Conservation (phyloP, 2,113 vertebrate species). For the Proteles cristata region DNA sequence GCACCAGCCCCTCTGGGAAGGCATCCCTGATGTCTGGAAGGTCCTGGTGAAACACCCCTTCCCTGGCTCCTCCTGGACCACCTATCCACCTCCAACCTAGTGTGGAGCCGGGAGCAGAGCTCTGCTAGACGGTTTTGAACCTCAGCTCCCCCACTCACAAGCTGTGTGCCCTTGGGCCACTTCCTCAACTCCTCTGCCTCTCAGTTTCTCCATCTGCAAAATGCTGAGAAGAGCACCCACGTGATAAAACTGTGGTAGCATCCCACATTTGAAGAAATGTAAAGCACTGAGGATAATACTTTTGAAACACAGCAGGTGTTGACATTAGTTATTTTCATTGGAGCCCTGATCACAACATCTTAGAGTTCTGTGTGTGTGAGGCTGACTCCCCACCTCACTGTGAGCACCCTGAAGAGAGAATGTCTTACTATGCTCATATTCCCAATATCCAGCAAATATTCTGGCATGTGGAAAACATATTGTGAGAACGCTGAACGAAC, state of each 20-base stretch:
- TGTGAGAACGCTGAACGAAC: neutral
- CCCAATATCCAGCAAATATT: neutral
- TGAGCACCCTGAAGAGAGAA: neutral
- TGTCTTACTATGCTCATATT: neutral
- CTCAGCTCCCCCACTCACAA: neutral
- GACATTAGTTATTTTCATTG: neutral
- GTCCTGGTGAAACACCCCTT: neutral
- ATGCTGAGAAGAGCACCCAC: neutral
- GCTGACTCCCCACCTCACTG: neutral
- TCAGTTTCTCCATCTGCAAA: neutral
- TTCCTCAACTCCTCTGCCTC: neutral
- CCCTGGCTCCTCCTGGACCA: fast-evolving
- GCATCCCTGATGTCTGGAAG: fast-evolving
- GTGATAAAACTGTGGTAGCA: neutral
- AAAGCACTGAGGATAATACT: neutral
- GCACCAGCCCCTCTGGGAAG: neutral
- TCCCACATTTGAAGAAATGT: neutral
- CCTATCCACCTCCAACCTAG: neutral
- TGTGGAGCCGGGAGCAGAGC: neutral
- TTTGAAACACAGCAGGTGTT: neutral
- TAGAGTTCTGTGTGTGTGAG: neutral
- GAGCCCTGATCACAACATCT: too few species aligned
- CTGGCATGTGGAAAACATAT: neutral
- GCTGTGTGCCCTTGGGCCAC: fast-evolving
- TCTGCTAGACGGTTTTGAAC: fast-evolving